These are phyloP conservation scores for Spongilla lacustris DNA, from an alignment of 37 sponge, comb jelly and placozoan genomes.

Conservation along the genomic window DNA sequence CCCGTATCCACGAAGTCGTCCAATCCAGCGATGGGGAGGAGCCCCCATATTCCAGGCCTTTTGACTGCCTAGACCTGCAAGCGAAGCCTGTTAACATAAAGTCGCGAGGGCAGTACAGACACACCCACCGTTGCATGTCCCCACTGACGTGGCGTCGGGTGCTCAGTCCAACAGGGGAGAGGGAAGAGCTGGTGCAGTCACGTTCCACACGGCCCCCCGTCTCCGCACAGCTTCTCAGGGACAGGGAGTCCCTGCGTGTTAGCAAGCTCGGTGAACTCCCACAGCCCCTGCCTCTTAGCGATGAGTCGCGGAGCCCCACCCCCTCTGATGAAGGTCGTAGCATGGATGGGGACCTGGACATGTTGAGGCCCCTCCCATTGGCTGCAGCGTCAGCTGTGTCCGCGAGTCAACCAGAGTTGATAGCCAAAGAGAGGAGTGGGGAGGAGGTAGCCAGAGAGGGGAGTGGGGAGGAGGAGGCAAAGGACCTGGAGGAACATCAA, in stretches of 20 bases:
- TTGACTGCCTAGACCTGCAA: constrained; percentile 34
- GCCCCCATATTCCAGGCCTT: constrained; percentile 49
- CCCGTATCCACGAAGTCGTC: background rate
- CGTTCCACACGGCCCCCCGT: no score
- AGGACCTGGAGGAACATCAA: no score
- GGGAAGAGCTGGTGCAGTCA: background rate
- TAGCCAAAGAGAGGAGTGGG: constrained; percentile 13
- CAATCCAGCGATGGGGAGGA: constrained; percentile 7
- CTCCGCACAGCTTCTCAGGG: no score
- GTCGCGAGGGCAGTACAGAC: background rate
- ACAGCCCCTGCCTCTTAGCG: background rate
- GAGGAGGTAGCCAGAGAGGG: no score
- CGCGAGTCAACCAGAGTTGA: background rate
- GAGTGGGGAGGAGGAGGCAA: background rate
- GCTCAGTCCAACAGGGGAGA: background rate
- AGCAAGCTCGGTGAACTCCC: background rate
- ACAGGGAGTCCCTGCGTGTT: background rate
- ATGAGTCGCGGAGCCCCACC: background rate
- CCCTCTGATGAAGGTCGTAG: background rate
- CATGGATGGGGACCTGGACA: background rate
- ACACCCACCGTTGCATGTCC: background rate
- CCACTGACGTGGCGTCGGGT: background rate
- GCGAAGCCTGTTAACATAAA: constrained; percentile 6
- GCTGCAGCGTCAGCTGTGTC: background rate
- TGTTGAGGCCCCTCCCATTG: background rate